phyloP scores from a whole-genome alignment of 2,113 vertebrate genomes.

The pig (Sus scrofa) region DNA sequence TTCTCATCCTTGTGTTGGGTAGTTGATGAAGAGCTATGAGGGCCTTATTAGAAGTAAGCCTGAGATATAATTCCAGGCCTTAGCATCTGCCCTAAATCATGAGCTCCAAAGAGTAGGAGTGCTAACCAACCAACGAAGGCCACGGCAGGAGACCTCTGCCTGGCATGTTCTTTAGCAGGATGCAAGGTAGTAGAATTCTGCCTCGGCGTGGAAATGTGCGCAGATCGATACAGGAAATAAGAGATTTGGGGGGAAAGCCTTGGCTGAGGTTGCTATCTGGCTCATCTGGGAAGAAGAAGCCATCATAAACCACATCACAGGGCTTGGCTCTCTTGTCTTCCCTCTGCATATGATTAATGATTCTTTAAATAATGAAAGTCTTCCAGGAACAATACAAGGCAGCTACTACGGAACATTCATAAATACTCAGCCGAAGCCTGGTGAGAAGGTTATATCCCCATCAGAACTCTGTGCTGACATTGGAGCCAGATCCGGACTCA shows the following conservation, averaged over 20 bases:
- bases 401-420: slow-evolving; percentile 34
- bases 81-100: slow-evolving; percentile 32
- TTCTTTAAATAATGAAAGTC: slow-evolving; percentile 78
- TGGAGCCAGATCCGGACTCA: slow-evolving; percentile 56
- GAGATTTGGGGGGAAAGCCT: background rate
- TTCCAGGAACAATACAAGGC: slow-evolving; percentile 78
- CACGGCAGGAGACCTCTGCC: background rate
- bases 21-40: background rate
- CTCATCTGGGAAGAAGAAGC: slow-evolving; percentile 72
- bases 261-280: slow-evolving; percentile 53
- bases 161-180: background rate
- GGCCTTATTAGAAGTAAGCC: slow-evolving; percentile 41
- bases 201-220: slow-evolving; percentile 22
- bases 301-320: slow-evolving; percentile 60
- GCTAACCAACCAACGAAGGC: slow-evolving; percentile 19
- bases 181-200: slow-evolving; percentile 48
- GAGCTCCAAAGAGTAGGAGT: background rate
- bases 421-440: slow-evolving; percentile 74
- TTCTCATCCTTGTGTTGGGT: background rate
- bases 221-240: slow-evolving; percentile 12
- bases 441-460: slow-evolving; percentile 52
- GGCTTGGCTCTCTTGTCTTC: background rate
- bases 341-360: slow-evolving; percentile 80
- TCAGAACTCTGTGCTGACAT: slow-evolving; percentile 35
- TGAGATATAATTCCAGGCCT: background rate